phyloP scores from a whole-genome alignment of 2,888 invertebrate species.

The Tipula confusa region DNA sequence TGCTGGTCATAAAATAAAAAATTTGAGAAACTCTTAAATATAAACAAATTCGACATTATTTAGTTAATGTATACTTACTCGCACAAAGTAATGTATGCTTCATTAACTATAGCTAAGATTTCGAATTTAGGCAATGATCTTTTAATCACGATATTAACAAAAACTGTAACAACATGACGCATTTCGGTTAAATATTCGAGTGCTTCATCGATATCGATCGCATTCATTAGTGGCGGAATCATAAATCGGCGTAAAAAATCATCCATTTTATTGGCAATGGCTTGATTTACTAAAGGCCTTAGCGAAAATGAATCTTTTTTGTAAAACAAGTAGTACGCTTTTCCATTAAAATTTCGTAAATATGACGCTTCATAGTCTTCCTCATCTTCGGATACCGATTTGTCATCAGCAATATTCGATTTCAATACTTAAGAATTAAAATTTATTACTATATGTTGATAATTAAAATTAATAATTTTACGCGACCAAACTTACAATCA shows the following conservation, averaged over 20 bases:
- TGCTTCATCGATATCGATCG: slow-evolving; percentile 62
- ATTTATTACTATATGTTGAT: no score
- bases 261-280: slow-evolving; percentile 37
- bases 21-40: not conserved
- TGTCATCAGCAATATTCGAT: not conserved
- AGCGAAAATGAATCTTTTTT: slow-evolving; percentile 43
- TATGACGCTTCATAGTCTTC: not conserved
- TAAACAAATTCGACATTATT: not conserved
- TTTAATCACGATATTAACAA: slow-evolving; percentile 51
- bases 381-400: not conserved
- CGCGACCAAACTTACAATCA: not conserved
- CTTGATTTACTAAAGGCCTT: not conserved
- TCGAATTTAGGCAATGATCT: slow-evolving; percentile 51
- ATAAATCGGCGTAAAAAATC: slow-evolving; percentile 54
- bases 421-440: not conserved
- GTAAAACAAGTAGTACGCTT: not conserved
- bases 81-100: slow-evolving; percentile 52
- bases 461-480: not conserved
- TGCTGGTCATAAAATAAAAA: slow-evolving; percentile 45
- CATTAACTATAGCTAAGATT: slow-evolving; percentile 53
- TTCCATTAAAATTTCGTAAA: not conserved
- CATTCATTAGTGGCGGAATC: slow-evolving; percentile 56
- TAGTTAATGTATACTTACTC: slow-evolving; percentile 41
- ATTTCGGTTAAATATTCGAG: slow-evolving; percentile 70
- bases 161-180: slow-evolving; percentile 64